These are phyloP conservation scores for Sturmia bella DNA, from an alignment of 2,888 invertebrate species.

Conservation along the genomic window DNA sequence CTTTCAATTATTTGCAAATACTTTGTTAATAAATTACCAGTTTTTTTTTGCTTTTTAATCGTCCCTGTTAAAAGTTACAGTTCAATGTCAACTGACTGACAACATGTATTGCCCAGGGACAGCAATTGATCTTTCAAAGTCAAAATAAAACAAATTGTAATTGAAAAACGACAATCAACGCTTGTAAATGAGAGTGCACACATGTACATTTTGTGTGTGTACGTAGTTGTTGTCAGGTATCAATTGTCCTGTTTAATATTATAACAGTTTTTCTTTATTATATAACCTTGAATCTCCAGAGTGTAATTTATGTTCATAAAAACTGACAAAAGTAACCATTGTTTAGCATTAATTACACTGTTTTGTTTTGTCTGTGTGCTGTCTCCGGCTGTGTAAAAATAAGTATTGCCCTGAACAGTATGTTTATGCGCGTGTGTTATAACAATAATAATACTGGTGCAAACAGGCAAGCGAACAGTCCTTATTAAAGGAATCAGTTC, in stretches of 20 bases:
- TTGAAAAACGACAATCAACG: neutral
- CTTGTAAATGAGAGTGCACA: neutral
- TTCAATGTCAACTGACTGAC: slow-evolving; percentile 28
- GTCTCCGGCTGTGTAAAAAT: neutral
- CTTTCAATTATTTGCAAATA: slow-evolving; percentile 7
- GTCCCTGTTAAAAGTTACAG: slow-evolving; percentile 32
- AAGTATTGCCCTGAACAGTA: slow-evolving; percentile 8
- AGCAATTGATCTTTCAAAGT: slow-evolving; percentile 50
- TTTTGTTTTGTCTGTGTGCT: slow-evolving; percentile 1
- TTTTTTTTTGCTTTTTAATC: neutral
- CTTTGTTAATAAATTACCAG: slow-evolving; percentile 11
- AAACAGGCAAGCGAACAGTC: too few species aligned
- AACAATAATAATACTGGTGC: neutral
- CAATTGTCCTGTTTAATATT: slow-evolving; percentile 38
- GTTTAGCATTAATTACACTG: slow-evolving; percentile 58
- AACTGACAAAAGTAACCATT: slow-evolving; percentile 50
- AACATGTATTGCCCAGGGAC: slow-evolving; percentile 37
- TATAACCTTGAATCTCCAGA: slow-evolving; percentile 50
- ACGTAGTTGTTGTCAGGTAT: neutral
- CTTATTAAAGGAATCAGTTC: too few species aligned
- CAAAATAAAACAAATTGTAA: slow-evolving; percentile 35
- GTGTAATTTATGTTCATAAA: slow-evolving; percentile 58
- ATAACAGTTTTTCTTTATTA: neutral
- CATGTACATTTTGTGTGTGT: neutral
- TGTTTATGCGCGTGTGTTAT: slow-evolving; percentile 48